Conservation (phyloP, 2,888 invertebrate species). For the Cataglyphis cursor region DNA sequence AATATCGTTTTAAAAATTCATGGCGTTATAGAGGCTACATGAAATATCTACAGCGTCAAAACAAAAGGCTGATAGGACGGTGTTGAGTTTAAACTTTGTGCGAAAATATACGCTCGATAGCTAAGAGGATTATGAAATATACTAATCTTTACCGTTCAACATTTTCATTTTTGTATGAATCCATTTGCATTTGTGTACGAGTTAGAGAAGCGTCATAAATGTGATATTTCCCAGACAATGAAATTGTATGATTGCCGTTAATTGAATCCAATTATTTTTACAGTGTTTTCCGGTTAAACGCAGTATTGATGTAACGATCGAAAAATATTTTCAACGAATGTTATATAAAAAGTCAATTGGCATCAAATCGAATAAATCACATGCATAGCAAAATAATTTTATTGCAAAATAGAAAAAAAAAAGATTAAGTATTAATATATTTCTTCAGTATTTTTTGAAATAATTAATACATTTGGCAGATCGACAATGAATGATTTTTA, state of each 20-base stretch:
- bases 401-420: neutral
- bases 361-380: conserved; percentile 1
- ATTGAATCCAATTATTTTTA: conserved; percentile 30
- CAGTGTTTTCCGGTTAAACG: neutral
- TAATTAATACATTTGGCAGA: conserved; percentile 22
- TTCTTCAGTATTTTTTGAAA: conserved; percentile 14
- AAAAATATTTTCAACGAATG: conserved; percentile 12
- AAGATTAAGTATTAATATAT: neutral
- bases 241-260: conserved; percentile 28
- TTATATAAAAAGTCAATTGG: neutral
- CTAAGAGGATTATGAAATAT: conserved; percentile 45
- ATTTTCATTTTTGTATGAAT: conserved; percentile 27
- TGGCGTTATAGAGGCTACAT: conserved; percentile 31
- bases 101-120: conserved; percentile 18
- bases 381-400: neutral
- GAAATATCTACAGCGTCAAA: conserved; percentile 35
- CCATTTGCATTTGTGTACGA: neutral
- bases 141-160: conserved; percentile 38
- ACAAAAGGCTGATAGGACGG: conserved; percentile 3
- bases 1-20: conserved; percentile 55
- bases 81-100: conserved; percentile 39
- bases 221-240: conserved; percentile 20
- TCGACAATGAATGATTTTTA: conserved; percentile 21
- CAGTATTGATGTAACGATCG: neutral
- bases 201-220: neutral